Evolutionary conservation across 2,113 vertebrate species (phyloP).

Genomic region (Chloropsis cyanopogon): DNA sequence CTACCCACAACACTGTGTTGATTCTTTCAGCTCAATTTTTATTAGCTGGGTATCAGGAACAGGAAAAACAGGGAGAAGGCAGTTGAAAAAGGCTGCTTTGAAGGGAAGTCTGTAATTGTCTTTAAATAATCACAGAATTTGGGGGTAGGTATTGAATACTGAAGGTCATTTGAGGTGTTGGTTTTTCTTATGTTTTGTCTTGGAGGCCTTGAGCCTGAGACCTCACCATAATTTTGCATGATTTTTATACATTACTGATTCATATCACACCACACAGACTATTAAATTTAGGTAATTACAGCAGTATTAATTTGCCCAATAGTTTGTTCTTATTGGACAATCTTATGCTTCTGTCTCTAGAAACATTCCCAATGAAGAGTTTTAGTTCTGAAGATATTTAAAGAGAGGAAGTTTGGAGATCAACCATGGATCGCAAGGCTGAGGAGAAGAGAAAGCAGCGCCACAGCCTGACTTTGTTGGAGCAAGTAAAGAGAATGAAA

Average conservation of each 20-base stretch:
- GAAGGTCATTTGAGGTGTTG: neutral
- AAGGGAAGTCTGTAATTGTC: neutral
- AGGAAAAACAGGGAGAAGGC: neutral
- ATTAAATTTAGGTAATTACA: neutral
- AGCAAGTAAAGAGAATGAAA: conserved; percentile 85
- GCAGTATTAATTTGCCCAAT: neutral
- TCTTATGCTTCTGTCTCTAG: conserved; percentile 34
- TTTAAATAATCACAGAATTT: neutral
- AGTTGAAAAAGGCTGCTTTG: neutral
- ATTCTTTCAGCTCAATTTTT: neutral
- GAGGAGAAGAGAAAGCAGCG: conserved; percentile 60
- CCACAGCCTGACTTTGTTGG: conserved; percentile 82
- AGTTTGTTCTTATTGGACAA: neutral
- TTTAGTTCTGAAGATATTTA: neutral
- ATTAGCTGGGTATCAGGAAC: neutral
- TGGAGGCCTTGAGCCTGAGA: neutral
- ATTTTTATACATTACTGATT: neutral
- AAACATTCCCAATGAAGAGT: neutral
- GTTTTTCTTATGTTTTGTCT: neutral
- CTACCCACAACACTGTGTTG: neutral
- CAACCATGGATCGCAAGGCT: conserved; percentile 78
- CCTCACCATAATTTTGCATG: neutral
- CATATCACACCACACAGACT: neutral
- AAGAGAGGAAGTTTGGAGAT: neutral
- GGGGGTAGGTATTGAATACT: neutral